A percentile compares a stretch with the other conserved stretches of the same genome.
Conservation (phyloP, 2,113 vertebrate species). For the Axis porcinus region DNA sequence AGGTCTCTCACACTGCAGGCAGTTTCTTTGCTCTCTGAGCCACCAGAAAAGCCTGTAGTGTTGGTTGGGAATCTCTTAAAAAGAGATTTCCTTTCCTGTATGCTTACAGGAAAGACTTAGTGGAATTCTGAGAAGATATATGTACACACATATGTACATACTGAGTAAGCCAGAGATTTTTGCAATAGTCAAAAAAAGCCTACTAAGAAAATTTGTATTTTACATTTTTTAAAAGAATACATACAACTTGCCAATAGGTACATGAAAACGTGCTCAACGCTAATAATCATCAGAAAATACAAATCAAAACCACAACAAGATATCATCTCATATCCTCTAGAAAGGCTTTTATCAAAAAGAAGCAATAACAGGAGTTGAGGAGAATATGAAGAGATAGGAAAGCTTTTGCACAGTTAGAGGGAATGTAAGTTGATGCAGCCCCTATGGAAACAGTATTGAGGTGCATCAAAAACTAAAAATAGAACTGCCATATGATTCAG, state of each 20-base stretch:
- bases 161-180: too few species aligned
- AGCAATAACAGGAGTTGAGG: not conserved
- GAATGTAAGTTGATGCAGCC: not conserved
- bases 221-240: not conserved
- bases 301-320: not conserved
- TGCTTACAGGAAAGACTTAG: too few species aligned
- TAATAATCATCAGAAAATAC: not conserved
- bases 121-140: too few species aligned
- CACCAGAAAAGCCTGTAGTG: not conserved
- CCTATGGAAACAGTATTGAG: not conserved
- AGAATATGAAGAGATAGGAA: not conserved
- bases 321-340: not conserved
- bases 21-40: not conserved
- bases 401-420: not conserved
- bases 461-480: not conserved
- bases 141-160: too few species aligned
- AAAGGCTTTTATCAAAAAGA: not conserved
- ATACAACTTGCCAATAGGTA: not conserved
- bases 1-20: rapidly evolving
- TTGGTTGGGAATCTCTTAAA: too few species aligned
- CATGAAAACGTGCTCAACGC: not conserved
- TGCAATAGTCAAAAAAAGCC: too few species aligned
- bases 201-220: not conserved
- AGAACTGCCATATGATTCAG: not conserved
- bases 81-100: too few species aligned